Evolutionary conservation across 1,140 invertebrate genomes (phyloP).

Genomic region (Latrodectus geometricus): DNA sequence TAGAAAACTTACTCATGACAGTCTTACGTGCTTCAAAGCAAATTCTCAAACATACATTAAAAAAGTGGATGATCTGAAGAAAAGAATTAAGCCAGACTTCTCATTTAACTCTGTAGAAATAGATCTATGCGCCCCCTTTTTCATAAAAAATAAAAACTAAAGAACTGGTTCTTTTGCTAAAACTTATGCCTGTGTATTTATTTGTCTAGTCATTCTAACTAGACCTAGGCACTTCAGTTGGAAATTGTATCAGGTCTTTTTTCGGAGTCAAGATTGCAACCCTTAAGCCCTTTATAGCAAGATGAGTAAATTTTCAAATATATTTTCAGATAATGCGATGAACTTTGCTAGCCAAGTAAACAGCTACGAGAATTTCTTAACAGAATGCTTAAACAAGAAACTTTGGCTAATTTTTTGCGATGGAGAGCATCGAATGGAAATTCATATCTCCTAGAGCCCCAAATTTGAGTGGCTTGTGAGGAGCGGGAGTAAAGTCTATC

Average conservation of each 20-base stretch:
- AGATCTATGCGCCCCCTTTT: not conserved
- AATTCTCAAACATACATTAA: too few species aligned
- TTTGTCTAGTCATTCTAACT: constrained; percentile 58
- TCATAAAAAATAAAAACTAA: not conserved
- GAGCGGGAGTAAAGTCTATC: constrained; percentile 57
- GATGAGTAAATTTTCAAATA: constrained; percentile 64
- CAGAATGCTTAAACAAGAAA: not conserved
- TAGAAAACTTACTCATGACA: too few species aligned
- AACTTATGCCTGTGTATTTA: constrained; percentile 57
- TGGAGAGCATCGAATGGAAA: constrained; percentile 58
- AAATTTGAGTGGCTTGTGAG: constrained; percentile 66
- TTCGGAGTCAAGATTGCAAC: constrained; percentile 24
- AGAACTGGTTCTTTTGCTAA: constrained; percentile 20
- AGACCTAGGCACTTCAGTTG: constrained; percentile 62
- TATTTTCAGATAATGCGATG: constrained; percentile 67
- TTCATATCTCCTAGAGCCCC: constrained; percentile 69
- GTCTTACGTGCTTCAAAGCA: too few species aligned
- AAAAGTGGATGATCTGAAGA: too few species aligned
- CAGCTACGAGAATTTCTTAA: not conserved
- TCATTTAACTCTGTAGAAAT: not conserved
- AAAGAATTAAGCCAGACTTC: too few species aligned
- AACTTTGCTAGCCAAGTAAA: constrained; percentile 65
- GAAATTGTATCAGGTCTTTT: constrained; percentile 60
- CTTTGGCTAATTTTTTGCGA: not conserved
- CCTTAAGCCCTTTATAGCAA: not conserved